Evolutionary conservation across 2,113 vertebrate species (phyloP).

Genomic region (Coreoperca whiteheadi): DNA sequence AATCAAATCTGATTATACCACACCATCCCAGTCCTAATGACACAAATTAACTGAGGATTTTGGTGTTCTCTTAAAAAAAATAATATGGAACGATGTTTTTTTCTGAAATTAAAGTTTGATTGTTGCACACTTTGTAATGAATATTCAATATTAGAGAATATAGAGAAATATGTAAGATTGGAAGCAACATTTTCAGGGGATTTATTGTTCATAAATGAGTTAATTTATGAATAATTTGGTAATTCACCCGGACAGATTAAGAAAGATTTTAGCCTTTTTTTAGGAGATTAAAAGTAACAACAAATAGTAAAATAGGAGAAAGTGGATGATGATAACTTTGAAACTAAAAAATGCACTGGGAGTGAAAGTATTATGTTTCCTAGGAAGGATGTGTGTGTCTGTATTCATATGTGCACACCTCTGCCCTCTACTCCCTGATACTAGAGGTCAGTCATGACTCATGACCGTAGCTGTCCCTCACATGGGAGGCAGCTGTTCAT

Average conservation of each 20-base stretch:
- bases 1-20: background rate
- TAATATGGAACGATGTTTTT: background rate
- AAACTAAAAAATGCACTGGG: background rate
- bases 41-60: background rate
- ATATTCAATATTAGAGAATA: constrained; percentile 4
- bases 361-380: constrained; percentile 35
- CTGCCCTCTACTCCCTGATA: constrained; percentile 51
- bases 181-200: background rate
- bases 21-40: background rate
- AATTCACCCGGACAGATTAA: background rate
- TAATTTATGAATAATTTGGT: background rate
- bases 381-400: background rate
- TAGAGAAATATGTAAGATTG: background rate
- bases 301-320: background rate
- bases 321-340: constrained; percentile 16
- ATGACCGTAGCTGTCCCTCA: constrained; percentile 58
- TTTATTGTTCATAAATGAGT: background rate
- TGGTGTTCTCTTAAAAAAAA: background rate
- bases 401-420: constrained; percentile 37
- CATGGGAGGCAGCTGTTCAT: constrained; percentile 75
- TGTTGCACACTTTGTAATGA: background rate
- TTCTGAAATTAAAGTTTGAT: background rate
- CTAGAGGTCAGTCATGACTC: constrained; percentile 66
- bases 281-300: background rate
- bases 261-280: background rate